These are phyloP conservation scores for Limanda limanda DNA, from an alignment of 2,113 vertebrate species.

Conservation along the genomic window DNA sequence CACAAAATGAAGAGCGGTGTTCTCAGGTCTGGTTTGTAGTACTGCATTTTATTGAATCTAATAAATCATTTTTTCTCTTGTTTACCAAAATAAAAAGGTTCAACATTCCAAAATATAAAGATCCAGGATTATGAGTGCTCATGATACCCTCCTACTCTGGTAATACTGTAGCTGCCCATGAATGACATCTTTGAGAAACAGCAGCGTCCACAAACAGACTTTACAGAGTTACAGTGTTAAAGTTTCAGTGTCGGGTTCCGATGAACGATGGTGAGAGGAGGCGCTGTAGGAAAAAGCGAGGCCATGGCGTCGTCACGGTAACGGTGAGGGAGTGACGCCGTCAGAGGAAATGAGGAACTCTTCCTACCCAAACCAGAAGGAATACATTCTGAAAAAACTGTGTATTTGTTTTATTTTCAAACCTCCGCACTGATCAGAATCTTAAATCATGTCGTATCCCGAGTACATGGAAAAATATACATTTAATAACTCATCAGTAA, in stretches of 20 bases:
- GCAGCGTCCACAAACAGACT: constrained; percentile 71
- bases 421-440: constrained; percentile 35
- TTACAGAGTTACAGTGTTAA: constrained; percentile 60
- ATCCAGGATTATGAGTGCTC: constrained; percentile 74
- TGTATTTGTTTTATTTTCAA: constrained; percentile 37
- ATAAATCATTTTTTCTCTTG: constrained; percentile 76
- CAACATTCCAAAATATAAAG: constrained; percentile 85
- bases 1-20: constrained; percentile 59
- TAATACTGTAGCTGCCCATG: constrained; percentile 73
- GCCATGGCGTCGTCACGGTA: constrained; percentile 44
- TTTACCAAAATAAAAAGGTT: constrained; percentile 86
- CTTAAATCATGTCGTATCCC: constrained; percentile 54
- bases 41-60: constrained; percentile 85
- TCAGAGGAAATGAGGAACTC: constrained; percentile 20
- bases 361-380: constrained; percentile 60
- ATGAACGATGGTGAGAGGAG: constrained; percentile 46
- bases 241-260: constrained; percentile 30
- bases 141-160: constrained; percentile 52
- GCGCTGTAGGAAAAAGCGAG: constrained; percentile 35
- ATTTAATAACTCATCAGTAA: constrained; percentile 72
- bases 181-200: constrained; percentile 81
- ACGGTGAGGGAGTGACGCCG: constrained; percentile 20
- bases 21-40: constrained; percentile 68
- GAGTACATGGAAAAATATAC: constrained; percentile 79
- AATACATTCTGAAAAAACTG: constrained; percentile 71